These are phyloP conservation scores for Imbricaverruca yamaguchii DNA, from an alignment of 2,888 invertebrate species.

Conservation along the genomic window DNA sequence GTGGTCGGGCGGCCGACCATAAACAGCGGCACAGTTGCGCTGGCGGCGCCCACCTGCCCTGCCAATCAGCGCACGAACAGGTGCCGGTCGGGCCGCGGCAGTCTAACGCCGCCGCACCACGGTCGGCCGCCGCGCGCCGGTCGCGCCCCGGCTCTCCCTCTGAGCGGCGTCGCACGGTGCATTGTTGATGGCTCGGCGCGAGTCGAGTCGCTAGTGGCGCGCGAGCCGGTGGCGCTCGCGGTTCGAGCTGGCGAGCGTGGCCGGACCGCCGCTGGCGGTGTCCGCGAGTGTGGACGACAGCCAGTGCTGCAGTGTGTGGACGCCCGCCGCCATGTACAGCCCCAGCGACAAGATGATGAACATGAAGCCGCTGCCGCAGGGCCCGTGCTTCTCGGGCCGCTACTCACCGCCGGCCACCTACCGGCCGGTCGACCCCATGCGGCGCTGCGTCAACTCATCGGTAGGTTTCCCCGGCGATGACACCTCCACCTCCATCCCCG, in stretches of 20 bases:
- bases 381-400: not conserved
- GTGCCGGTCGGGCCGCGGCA: not conserved
- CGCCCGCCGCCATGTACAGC: slow-evolving; percentile 7
- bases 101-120: not conserved
- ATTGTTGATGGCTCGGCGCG: not conserved
- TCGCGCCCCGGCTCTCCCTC: not conserved
- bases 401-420: slow-evolving; percentile 4
- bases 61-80: not conserved
- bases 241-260: not conserved
- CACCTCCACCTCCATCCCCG: no score
- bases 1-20: not conserved
- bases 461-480: not conserved
- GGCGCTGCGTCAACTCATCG: not conserved
- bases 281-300: no score
- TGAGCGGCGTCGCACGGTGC: not conserved
- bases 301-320: not conserved
- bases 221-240: no score
- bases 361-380: slow-evolving; percentile 20
- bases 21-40: not conserved
- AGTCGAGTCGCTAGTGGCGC: not conserved
- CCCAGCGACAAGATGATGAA: slow-evolving; percentile 12
- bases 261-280: not conserved
- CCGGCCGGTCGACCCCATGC: slow-evolving; percentile 12
- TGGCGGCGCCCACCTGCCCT: not conserved
- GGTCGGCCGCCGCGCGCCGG: not conserved